phyloP scores from a whole-genome alignment of 2,888 invertebrate genomes.

The Euclidia mi region DNA sequence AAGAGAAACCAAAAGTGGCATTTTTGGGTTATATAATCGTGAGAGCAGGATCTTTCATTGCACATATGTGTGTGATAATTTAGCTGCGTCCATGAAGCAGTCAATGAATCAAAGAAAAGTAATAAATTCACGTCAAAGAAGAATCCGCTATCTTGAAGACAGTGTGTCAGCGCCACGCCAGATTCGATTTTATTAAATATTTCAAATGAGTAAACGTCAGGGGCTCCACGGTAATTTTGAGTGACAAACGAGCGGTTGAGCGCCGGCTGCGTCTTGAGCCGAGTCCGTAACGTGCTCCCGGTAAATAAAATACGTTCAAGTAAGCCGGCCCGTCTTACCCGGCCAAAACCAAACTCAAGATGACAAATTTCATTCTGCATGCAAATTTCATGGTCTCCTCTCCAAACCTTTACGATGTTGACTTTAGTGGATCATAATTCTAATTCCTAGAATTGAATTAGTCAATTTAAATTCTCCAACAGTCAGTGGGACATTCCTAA shows the following conservation, averaged over 20 bases:
- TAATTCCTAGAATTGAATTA: slow-evolving; percentile 40
- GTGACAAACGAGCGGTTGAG: slow-evolving; percentile 81
- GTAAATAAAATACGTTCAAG: slow-evolving; percentile 81
- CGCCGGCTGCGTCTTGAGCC: slow-evolving; percentile 71
- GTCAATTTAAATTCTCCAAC: slow-evolving; percentile 11
- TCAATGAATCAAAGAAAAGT: slow-evolving; percentile 8
- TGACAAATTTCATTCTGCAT: slow-evolving; percentile 81
- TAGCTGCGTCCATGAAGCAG: too few species aligned
- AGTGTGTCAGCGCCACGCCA: slow-evolving; percentile 22
- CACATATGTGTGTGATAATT: too few species aligned
- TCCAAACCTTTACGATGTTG: slow-evolving; percentile 64
- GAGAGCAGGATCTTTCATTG: too few species aligned
- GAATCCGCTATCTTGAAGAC: slow-evolving; percentile 18
- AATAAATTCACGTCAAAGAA: slow-evolving; percentile 34
- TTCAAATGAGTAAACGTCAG: slow-evolving; percentile 67
- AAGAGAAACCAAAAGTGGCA: too few species aligned
- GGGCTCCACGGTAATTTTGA: slow-evolving; percentile 69
- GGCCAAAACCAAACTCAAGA: slow-evolving; percentile 66
- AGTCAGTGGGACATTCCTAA: slow-evolving; percentile 53
- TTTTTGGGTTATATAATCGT: too few species aligned
- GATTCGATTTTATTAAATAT: slow-evolving; percentile 65
- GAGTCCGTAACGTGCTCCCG: slow-evolving; percentile 76
- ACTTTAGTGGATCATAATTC: slow-evolving; percentile 64
- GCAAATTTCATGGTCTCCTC: slow-evolving; percentile 73
- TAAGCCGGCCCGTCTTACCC: slow-evolving; percentile 60